These are phyloP conservation scores for Acronicta leporina DNA, from an alignment of 2,888 invertebrate species.

Conservation along the genomic window DNA sequence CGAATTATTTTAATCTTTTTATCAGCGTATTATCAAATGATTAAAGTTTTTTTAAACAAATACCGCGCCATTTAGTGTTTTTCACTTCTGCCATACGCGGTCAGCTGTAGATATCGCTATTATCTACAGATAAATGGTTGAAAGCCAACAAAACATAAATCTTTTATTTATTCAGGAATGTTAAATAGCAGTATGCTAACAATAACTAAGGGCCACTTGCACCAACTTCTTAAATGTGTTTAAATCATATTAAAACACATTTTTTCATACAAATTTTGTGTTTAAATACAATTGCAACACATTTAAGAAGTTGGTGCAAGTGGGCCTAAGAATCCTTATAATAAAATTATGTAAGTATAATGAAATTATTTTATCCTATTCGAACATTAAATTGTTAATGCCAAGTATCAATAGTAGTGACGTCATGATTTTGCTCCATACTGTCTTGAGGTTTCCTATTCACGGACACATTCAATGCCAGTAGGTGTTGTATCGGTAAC, in stretches of 20 bases:
- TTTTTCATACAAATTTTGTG: no score
- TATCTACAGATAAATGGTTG: constrained; percentile 30
- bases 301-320: no score
- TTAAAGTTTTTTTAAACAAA: constrained; percentile 29
- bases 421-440: constrained; percentile 83
- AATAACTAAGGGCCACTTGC: no score
- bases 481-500: constrained; percentile 88
- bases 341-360: constrained; percentile 9
- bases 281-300: no score
- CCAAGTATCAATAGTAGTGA: constrained; percentile 78
- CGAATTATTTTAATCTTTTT: constrained; percentile 6
- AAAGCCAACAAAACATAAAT: constrained; percentile 13
- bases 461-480: constrained; percentile 85
- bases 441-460: constrained; percentile 86
- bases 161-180: constrained; percentile 25
- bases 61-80: constrained; percentile 11
- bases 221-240: no score
- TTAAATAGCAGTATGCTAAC: constrained; percentile 4
- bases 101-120: constrained; percentile 23
- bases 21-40: constrained; percentile 33
- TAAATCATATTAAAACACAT: no score
- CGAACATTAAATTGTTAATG: constrained; percentile 54
- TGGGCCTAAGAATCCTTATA: constrained; percentile 8
- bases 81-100: constrained; percentile 23
- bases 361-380: background rate